phyloP scores from a whole-genome alignment of 2,888 invertebrate species.

The Ectemnius cavifrons region DNA sequence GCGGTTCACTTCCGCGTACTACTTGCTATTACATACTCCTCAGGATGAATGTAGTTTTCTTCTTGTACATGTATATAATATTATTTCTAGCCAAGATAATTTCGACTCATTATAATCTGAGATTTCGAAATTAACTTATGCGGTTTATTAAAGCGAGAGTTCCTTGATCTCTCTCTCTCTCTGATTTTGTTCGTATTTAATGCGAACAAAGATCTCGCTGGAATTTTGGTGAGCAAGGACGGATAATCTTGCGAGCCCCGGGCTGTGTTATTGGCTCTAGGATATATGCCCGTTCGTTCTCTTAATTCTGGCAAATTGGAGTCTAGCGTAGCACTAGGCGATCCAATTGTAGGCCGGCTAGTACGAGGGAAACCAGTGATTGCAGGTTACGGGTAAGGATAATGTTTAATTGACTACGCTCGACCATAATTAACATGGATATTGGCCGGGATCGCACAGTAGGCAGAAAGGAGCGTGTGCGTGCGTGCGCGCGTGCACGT shows the following conservation, averaged over 20 bases:
- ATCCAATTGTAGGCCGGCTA: too few species aligned
- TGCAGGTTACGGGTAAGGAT: constrained; percentile 38
- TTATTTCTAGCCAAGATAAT: too few species aligned
- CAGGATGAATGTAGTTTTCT: too few species aligned
- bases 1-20: constrained; percentile 29
- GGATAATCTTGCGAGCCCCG: constrained; percentile 14
- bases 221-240: constrained; percentile 29
- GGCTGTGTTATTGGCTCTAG: neutral
- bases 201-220: too few species aligned
- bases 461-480: constrained; percentile 25
- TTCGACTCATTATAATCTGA: too few species aligned
- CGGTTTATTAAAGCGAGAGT: too few species aligned
- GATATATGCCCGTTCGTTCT: constrained; percentile 22
- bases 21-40: neutral
- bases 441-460: constrained; percentile 56
- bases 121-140: too few species aligned
- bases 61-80: too few species aligned
- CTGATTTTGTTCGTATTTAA: too few species aligned
- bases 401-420: constrained; percentile 61
- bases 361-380: constrained; percentile 21
- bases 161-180: too few species aligned
- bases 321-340: constrained; percentile 19
- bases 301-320: constrained; percentile 40
- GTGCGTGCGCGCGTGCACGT: constrained; percentile 39
- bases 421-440: constrained; percentile 60